Evolutionary conservation across 2,797 vertebrate species (phyloP).

Genomic region (Protonibea diacanthus): DNA sequence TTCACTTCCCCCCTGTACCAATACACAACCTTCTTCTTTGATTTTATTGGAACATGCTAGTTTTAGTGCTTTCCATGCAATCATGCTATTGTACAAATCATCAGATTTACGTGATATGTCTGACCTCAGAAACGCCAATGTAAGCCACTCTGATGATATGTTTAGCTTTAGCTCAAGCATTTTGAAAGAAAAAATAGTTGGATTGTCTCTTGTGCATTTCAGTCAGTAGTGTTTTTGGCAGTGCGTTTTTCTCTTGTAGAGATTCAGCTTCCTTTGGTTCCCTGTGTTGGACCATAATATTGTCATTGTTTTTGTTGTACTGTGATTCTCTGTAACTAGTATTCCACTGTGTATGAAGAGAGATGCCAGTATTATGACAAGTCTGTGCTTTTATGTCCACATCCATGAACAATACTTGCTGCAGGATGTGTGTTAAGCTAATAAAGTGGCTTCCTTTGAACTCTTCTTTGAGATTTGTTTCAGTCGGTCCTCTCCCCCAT

Average conservation of each 20-base stretch:
- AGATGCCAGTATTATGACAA: slow-evolving; percentile 32
- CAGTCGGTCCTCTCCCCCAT: not conserved
- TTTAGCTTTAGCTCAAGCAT: slow-evolving; percentile 59
- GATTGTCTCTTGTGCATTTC: slow-evolving; percentile 31
- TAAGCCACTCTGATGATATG: slow-evolving; percentile 44
- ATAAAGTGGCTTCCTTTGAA: slow-evolving; percentile 82
- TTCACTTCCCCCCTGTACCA: not conserved
- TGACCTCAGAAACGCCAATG: slow-evolving; percentile 57
- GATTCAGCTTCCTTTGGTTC: not conserved
- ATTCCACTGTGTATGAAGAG: slow-evolving; percentile 25
- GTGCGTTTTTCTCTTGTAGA: slow-evolving; percentile 30
- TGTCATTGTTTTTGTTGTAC: slow-evolving; percentile 34
- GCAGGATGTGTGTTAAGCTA: slow-evolving; percentile 78
- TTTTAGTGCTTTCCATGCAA: slow-evolving; percentile 15
- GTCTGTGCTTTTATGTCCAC: slow-evolving; percentile 81
- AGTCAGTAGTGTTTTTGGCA: slow-evolving; percentile 5
- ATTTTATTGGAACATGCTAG: slow-evolving; percentile 9
- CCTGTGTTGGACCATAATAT: slow-evolving; percentile 30
- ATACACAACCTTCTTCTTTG: not conserved
- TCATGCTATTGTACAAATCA: slow-evolving; percentile 42
- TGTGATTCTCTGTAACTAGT: slow-evolving; percentile 50
- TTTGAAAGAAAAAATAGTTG: slow-evolving; percentile 9
- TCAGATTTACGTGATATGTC: slow-evolving; percentile 63
- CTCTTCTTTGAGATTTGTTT: not conserved
- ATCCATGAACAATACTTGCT: slow-evolving; percentile 83